These are phyloP conservation scores for Blastobasis lacticolella DNA, from an alignment of 2,888 invertebrate species.

Conservation along the genomic window DNA sequence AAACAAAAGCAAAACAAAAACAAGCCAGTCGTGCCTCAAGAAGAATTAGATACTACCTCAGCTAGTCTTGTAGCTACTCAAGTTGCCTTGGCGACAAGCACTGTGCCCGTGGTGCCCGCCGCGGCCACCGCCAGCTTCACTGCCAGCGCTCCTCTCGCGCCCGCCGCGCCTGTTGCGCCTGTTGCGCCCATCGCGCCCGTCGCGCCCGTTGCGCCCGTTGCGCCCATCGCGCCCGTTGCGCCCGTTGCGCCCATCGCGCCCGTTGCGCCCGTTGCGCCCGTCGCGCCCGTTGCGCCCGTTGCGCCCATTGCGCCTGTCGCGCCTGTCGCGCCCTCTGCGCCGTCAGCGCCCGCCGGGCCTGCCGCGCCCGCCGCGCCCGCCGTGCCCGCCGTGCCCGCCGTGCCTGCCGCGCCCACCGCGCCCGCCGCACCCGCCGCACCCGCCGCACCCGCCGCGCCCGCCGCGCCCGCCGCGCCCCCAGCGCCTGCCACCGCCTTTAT, in stretches of 20 bases:
- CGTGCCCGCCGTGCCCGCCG: conserved; percentile 16
- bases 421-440: conserved; percentile 16
- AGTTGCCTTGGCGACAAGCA: not conserved
- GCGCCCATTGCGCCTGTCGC: conserved; percentile 16
- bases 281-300: conserved; percentile 16
- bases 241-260: conserved; percentile 3
- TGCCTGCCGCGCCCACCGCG: conserved; percentile 17
- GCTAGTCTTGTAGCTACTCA: conserved; percentile 11
- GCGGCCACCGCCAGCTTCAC: conserved; percentile 4
- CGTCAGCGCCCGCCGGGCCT: conserved; percentile 13
- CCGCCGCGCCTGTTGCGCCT: conserved; percentile 15
- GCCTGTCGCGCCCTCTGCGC: conserved; percentile 17
- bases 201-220: conserved; percentile 9
- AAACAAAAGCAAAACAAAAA: conserved; percentile 45
- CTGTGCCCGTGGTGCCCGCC: not conserved
- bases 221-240: conserved; percentile 19
- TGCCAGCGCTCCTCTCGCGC: conserved; percentile 15
- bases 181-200: conserved; percentile 13
- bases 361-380: conserved; percentile 16
- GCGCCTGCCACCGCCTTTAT: conserved; percentile 10
- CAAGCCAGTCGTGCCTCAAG: conserved; percentile 50
- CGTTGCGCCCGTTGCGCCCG: conserved; percentile 9
- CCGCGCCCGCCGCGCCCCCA: conserved; percentile 13
- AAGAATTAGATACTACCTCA: conserved; percentile 35
- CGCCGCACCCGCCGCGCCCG: conserved; percentile 15